These are phyloP conservation scores for Streblospio benedicti DNA, from an alignment of 1,140 invertebrate genomes.

Conservation along the genomic window DNA sequence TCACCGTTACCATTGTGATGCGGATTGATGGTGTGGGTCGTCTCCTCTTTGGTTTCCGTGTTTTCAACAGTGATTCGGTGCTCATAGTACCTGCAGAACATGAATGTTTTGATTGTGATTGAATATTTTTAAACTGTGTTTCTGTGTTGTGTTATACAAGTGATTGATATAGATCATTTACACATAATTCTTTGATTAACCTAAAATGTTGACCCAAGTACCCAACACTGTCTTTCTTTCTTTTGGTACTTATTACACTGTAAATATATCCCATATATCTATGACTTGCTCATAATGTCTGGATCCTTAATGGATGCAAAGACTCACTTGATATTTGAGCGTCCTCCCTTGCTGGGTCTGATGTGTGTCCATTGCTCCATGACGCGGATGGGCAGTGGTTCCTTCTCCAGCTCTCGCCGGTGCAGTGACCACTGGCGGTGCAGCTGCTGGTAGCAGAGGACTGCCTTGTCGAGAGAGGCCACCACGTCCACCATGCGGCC, in stretches of 20 bases:
- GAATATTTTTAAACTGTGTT: too few relatives aligned
- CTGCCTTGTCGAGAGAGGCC: conserved; percentile 12
- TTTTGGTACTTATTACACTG: not conserved
- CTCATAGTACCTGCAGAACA: conserved; percentile 16
- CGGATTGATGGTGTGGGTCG: not conserved
- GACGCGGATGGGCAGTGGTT: not conserved
- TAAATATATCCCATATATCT: not conserved
- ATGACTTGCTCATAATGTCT: not conserved
- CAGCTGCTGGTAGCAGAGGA: conserved; percentile 15
- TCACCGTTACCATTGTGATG: not conserved
- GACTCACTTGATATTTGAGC: not conserved
- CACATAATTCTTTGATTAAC: not conserved
- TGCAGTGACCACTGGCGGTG: not conserved
- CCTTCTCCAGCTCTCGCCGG: not conserved
- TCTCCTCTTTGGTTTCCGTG: conserved; percentile 10
- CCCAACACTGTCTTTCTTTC: not conserved
- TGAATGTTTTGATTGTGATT: too few relatives aligned
- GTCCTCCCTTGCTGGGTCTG: not conserved
- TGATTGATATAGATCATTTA: not conserved
- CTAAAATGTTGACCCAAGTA: not conserved
- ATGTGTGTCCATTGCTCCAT: not conserved
- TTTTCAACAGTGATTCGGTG: conserved; percentile 14
- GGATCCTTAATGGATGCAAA: not conserved
- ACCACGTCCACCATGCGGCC: conserved; percentile 4
- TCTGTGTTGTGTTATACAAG: not conserved